Percentiles rank a stretch among this genome's conserved stretches.
Conservation (phyloP, 2,113 vertebrate species). For the Misgurnus anguillicaudatus region DNA sequence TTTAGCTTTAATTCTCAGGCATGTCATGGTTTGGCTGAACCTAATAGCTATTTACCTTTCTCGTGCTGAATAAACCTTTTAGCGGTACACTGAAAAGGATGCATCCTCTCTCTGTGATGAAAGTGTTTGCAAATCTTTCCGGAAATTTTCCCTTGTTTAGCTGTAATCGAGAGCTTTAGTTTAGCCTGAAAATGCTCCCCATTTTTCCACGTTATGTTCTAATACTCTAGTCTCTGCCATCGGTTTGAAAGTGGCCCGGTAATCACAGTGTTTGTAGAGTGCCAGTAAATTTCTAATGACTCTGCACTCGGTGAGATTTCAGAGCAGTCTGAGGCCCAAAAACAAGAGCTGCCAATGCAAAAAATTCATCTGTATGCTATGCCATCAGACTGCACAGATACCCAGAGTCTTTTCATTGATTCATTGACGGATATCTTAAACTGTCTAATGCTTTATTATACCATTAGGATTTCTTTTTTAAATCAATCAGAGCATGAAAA, state of each 20-base stretch:
- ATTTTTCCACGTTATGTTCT: constrained; percentile 1
- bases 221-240: constrained; percentile 9
- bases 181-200: constrained; percentile 7
- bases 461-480: background rate
- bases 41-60: constrained; percentile 29
- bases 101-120: background rate
- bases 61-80: constrained; percentile 19
- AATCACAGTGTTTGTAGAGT: constrained; percentile 50
- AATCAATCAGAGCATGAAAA: too few species aligned
- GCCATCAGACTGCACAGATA: constrained; percentile 6
- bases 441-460: background rate
- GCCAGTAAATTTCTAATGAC: constrained; percentile 42
- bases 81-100: constrained; percentile 6
- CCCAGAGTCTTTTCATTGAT: background rate
- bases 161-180: background rate
- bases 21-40: constrained; percentile 20
- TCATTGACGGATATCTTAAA: background rate
- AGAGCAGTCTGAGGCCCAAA: constrained; percentile 32
- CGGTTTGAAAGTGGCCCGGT: constrained; percentile 49
- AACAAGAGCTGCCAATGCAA: constrained; percentile 30
- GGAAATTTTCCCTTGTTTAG: constrained; percentile 6
- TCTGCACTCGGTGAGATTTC: constrained; percentile 26
- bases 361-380: constrained; percentile 47
- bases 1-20: constrained; percentile 20
- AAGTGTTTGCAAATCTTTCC: background rate